These are phyloP conservation scores for Lasiommata megera DNA, from an alignment of 2,888 invertebrate genomes.

Conservation along the genomic window DNA sequence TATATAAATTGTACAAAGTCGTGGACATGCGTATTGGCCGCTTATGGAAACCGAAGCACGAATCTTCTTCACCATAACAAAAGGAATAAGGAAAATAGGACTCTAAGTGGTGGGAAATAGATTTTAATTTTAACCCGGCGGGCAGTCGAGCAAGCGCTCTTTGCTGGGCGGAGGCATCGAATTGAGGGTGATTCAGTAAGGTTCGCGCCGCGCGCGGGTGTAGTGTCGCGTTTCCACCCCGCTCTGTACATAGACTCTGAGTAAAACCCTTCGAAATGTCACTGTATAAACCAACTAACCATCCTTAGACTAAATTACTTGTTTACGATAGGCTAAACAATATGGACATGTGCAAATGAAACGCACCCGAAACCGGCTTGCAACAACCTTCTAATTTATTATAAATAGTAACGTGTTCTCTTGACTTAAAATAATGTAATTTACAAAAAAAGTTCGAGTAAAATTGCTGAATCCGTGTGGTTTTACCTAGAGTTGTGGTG, in stretches of 20 bases:
- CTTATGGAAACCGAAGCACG: slow-evolving; percentile 72
- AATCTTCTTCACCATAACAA: slow-evolving; percentile 67
- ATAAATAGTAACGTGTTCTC: slow-evolving; percentile 61
- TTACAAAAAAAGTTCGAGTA: slow-evolving; percentile 32
- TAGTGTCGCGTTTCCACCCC: slow-evolving; percentile 61
- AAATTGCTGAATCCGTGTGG: slow-evolving; percentile 20
- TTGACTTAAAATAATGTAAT: slow-evolving; percentile 38
- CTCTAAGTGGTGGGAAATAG: slow-evolving; percentile 39
- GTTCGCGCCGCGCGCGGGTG: slow-evolving; percentile 70
- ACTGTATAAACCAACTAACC: slow-evolving; percentile 39
- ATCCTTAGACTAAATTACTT: slow-evolving; percentile 24
- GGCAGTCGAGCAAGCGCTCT: slow-evolving; percentile 72
- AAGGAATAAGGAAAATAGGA: slow-evolving; percentile 41
- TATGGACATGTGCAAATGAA: slow-evolving; percentile 29
- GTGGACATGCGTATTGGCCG: slow-evolving; percentile 81
- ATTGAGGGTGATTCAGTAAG: slow-evolving; percentile 77
- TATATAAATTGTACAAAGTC: slow-evolving; percentile 64
- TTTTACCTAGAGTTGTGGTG: slow-evolving; percentile 32
- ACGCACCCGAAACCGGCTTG: slow-evolving; percentile 51
- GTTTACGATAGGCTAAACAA: slow-evolving; percentile 26
- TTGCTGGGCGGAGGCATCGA: slow-evolving; percentile 79
- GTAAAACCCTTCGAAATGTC: slow-evolving; percentile 70
- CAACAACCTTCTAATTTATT: slow-evolving; percentile 50
- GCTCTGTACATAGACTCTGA: slow-evolving; percentile 62
- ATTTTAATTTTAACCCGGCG: slow-evolving; percentile 42